A percentile compares a stretch with the other conserved stretches of the same genome.
Evolutionary conservation across 2,888 invertebrate genomes (phyloP).

Genomic region (Melieria crassipennis): DNA sequence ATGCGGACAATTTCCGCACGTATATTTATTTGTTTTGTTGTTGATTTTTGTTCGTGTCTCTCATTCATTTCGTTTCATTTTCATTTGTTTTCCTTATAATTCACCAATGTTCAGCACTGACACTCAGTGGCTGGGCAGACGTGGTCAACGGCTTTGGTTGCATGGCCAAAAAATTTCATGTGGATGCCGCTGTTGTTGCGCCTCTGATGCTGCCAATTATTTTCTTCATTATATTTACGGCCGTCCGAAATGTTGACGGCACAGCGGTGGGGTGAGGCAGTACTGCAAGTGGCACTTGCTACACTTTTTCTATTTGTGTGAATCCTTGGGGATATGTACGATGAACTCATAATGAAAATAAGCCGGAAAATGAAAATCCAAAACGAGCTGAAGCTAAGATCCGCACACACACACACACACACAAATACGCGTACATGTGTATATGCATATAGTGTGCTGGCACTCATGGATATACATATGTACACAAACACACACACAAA

Average conservation of each 20-base stretch:
- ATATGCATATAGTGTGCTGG: background rate
- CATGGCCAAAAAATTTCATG: too few relatives aligned
- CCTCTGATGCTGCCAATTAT: constrained; percentile 9
- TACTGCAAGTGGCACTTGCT: background rate
- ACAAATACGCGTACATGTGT: background rate
- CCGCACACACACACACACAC: constrained; percentile 4
- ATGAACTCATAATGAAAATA: background rate
- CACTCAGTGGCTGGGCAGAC: too few relatives aligned
- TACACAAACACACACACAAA: constrained; percentile 15
- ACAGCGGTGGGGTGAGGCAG: too few relatives aligned
- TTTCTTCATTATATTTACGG: background rate
- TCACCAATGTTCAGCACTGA: too few relatives aligned
- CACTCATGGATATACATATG: background rate
- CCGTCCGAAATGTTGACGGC: too few relatives aligned
- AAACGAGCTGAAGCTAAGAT: background rate
- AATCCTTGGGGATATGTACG: constrained; percentile 2
- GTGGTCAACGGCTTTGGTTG: too few relatives aligned
- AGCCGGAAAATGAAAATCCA: constrained; percentile 10
- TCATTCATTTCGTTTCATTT: too few relatives aligned
- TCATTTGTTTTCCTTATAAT: too few relatives aligned
- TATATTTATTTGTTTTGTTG: too few relatives aligned
- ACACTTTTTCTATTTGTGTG: constrained; percentile 1
- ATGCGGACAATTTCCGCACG: too few relatives aligned
- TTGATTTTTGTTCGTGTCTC: too few relatives aligned
- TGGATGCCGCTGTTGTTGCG: background rate